Percentiles rank a stretch among this genome's conserved stretches.
These are phyloP conservation scores for Amphilophus citrinellus DNA, from an alignment of 2,113 vertebrate species.

Conservation along the genomic window DNA sequence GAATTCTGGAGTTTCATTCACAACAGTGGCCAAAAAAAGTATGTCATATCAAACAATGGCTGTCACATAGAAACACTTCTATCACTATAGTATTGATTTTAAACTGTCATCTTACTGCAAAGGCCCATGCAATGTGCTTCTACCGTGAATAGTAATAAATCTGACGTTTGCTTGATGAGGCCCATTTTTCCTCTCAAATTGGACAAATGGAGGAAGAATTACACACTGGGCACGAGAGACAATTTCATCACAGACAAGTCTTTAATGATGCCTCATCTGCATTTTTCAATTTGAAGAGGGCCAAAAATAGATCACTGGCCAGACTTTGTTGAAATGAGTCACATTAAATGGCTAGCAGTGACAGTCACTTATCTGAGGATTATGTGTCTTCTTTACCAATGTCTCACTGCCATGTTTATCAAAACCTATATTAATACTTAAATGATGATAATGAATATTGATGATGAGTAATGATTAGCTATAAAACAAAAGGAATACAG, in stretches of 20 bases:
- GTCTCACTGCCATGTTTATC: slow-evolving; percentile 7
- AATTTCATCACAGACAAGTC: slow-evolving; percentile 60
- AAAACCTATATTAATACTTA: not conserved
- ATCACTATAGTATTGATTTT: slow-evolving; percentile 34
- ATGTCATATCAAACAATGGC: not conserved
- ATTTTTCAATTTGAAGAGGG: slow-evolving; percentile 69
- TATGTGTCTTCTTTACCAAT: slow-evolving; percentile 41
- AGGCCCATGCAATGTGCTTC: slow-evolving; percentile 24
- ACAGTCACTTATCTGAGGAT: slow-evolving; percentile 25
- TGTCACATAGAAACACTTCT: slow-evolving; percentile 13
- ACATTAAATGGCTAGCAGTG: slow-evolving; percentile 32
- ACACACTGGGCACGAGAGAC: slow-evolving; percentile 51
- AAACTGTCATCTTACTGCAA: slow-evolving; percentile 40
- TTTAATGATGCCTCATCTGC: slow-evolving; percentile 75
- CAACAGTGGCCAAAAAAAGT: not conserved
- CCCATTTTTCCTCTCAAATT: slow-evolving; percentile 58
- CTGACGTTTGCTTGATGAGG: slow-evolving; percentile 57
- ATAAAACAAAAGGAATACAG: not conserved
- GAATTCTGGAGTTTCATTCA: not conserved
- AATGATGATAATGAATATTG: slow-evolving; percentile 20
- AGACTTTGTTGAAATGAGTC: slow-evolving; percentile 47
- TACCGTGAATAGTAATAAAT: slow-evolving; percentile 48
- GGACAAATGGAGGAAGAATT: slow-evolving; percentile 66
- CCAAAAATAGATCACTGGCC: slow-evolving; percentile 63
- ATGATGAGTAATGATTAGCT: slow-evolving; percentile 4